A percentile compares a stretch with the other conserved stretches of the same genome.
phyloP scores from a whole-genome alignment of 1,140 invertebrate species.

The Streblospio benedicti region DNA sequence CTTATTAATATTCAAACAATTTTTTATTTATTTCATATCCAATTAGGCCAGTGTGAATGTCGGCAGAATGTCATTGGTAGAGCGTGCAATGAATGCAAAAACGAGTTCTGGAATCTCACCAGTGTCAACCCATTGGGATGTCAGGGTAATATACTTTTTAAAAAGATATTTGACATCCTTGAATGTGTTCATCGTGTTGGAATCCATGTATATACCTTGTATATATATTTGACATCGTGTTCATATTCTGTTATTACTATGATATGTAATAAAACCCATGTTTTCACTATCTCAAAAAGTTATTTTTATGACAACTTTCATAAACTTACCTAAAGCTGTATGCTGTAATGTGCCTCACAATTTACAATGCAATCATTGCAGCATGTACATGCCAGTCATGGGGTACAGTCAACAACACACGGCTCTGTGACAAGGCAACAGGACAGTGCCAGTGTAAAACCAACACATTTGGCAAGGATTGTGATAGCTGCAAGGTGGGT shows the following conservation, averaged over 20 bases:
- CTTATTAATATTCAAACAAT: too few species aligned
- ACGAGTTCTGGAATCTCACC: constrained; percentile 15
- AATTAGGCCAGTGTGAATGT: constrained; percentile 47
- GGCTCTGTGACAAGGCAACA: constrained; percentile 16
- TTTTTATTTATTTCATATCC: too few species aligned
- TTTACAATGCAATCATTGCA: neutral
- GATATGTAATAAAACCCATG: neutral
- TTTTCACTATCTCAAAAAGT: neutral
- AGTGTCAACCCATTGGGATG: constrained; percentile 12
- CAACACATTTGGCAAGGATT: constrained; percentile 10
- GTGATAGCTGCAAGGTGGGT: constrained; percentile 17
- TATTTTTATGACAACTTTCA: neutral
- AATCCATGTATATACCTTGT: neutral
- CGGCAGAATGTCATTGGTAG: constrained; percentile 20
- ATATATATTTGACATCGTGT: constrained; percentile 49
- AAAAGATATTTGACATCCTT: neutral
- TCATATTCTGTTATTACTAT: constrained; percentile 47
- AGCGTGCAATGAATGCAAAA: constrained; percentile 18
- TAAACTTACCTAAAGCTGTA: neutral
- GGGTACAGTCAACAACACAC: constrained; percentile 11
- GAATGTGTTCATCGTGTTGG: too few species aligned
- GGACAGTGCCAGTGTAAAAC: constrained; percentile 17
- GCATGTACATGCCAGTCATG: constrained; percentile 10
- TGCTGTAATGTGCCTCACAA: neutral
- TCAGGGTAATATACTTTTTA: neutral